Conservation (phyloP, 2,797 vertebrate species). For the Pipistrellus pygmaeus region DNA sequence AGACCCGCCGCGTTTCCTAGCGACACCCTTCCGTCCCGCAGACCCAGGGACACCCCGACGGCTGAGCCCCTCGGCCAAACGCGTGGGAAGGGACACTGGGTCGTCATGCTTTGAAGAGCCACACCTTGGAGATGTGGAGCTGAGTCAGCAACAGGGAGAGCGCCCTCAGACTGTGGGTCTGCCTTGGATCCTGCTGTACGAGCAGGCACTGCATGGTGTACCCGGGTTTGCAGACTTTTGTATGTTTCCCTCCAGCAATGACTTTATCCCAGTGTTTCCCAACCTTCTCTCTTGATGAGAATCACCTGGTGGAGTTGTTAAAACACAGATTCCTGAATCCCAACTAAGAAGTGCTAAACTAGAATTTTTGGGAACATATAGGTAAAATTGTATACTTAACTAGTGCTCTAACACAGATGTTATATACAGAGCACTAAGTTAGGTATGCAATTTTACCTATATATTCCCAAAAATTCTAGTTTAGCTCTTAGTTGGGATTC, state of each 20-base stretch:
- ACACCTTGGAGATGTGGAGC: not conserved
- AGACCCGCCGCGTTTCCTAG: not conserved
- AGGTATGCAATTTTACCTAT: too few species aligned
- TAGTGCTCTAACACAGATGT: not conserved
- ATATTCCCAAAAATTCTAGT: too few species aligned
- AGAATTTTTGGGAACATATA: too few species aligned
- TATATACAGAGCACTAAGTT: too few species aligned
- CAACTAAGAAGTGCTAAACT: too few species aligned
- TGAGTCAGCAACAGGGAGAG: rapidly evolving
- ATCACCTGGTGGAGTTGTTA: too few species aligned
- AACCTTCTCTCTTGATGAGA: too few species aligned
- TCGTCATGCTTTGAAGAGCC: not conserved
- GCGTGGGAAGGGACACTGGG: not conserved
- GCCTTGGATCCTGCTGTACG: not conserved
- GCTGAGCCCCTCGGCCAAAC: not conserved
- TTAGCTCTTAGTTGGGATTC: too few species aligned
- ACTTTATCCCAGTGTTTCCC: too few species aligned
- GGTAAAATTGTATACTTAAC: too few species aligned
- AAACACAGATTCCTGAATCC: too few species aligned
- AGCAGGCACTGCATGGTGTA: rapidly evolving
- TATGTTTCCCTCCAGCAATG: not conserved
- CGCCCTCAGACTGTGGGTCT: rapidly evolving
- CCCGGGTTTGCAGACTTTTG: rapidly evolving
- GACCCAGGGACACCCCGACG: not conserved
- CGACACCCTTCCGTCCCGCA: not conserved